These are phyloP conservation scores for Mus pahari DNA, from an alignment of 2,113 vertebrate species.

Conservation along the genomic window DNA sequence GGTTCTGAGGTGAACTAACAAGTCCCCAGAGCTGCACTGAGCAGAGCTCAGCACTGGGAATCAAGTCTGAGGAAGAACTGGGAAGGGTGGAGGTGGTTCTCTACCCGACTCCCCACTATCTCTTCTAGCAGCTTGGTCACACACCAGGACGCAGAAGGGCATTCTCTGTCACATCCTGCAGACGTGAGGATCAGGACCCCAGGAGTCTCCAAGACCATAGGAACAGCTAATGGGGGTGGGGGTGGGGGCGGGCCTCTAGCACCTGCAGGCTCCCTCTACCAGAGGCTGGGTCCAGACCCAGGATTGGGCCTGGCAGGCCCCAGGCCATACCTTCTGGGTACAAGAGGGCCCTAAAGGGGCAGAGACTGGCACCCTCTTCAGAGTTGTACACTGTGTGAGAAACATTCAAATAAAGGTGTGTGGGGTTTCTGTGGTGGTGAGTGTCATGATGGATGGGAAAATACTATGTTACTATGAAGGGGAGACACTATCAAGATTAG, in stretches of 20 bases:
- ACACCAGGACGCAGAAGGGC: accelerated
- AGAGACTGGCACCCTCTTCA: not conserved
- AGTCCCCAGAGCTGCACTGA: not conserved
- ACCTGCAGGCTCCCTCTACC: not conserved
- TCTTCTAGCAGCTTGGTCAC: not conserved
- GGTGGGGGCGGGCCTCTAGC: not conserved
- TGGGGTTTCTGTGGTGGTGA: not conserved
- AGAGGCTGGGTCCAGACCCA: not conserved
- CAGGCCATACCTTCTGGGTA: not conserved
- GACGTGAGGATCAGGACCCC: not conserved
- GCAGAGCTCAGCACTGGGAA: not conserved
- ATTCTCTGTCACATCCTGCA: not conserved
- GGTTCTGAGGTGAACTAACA: not conserved
- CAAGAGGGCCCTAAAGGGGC: not conserved
- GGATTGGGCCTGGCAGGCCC: not conserved
- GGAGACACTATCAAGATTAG: not conserved
- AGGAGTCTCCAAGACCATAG: not conserved
- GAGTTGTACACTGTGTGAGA: accelerated
- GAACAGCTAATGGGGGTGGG: not conserved
- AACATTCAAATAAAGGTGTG: conserved; percentile 71
- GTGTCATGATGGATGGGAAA: accelerated
- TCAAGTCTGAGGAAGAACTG: not conserved
- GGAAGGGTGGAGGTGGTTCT: not conserved
- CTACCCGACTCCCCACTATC: accelerated
- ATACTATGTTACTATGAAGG: accelerated